Conservation (phyloP, 2,113 vertebrate genomes). For the Menidia beryllina region DNA sequence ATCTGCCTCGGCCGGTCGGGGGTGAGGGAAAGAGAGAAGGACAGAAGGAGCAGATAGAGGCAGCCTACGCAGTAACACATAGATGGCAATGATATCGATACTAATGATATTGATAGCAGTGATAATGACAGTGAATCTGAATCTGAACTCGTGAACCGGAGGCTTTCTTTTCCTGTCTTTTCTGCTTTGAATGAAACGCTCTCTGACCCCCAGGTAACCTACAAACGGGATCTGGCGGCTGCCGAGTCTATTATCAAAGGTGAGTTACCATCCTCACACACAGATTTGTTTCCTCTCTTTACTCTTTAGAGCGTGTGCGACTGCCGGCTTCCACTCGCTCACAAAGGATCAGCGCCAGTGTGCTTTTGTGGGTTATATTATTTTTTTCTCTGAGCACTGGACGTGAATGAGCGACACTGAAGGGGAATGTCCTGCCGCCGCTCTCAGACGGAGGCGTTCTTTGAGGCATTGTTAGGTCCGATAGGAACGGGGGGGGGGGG, state of each 20-base stretch:
- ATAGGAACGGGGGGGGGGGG: conserved; percentile 41
- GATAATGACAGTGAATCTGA: too few relatives aligned
- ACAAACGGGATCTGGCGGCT: conserved; percentile 93
- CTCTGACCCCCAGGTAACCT: conserved; percentile 91
- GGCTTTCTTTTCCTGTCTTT: background rate
- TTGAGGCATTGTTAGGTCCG: conserved; percentile 52
- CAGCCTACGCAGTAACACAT: too few relatives aligned
- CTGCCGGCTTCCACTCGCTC: conserved; percentile 8
- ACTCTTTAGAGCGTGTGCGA: background rate
- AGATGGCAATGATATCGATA: too few relatives aligned
- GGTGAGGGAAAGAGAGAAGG: too few relatives aligned
- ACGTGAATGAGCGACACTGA: conserved; percentile 46
- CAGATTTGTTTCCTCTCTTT: background rate
- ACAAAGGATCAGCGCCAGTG: background rate
- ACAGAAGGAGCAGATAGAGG: too few relatives aligned
- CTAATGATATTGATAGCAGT: too few relatives aligned
- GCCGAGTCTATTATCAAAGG: conserved; percentile 96
- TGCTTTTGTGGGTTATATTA: conserved; percentile 61
- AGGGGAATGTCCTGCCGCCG: conserved; percentile 15
- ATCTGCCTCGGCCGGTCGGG: too few relatives aligned
- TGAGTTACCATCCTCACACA: conserved; percentile 74
- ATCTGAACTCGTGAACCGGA: conserved; percentile 1
- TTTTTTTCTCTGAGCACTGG: conserved; percentile 38
- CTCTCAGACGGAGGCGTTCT: conserved; percentile 37
- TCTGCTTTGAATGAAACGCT: conserved; percentile 8